phyloP scores from a whole-genome alignment of 2,113 vertebrate species.

The Brienomyrus longianalis region DNA sequence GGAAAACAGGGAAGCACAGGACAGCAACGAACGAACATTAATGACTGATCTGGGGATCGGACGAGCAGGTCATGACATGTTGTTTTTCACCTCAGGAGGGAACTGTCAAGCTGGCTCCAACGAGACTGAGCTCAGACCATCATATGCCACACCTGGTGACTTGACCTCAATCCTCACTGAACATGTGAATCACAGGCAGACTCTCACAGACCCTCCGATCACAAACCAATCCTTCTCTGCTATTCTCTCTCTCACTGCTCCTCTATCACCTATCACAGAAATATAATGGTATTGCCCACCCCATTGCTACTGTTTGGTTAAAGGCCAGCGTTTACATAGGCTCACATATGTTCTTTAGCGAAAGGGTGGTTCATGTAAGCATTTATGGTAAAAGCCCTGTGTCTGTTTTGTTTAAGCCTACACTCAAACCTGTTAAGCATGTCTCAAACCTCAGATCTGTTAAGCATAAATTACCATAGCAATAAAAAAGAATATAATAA shows the following conservation, averaged over 20 bases:
- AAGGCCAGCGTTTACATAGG: not conserved
- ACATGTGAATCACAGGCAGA: not conserved
- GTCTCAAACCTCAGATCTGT: no score
- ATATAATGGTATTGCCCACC: not conserved
- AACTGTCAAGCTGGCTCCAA: not conserved
- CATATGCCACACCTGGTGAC: not conserved
- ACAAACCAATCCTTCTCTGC: not conserved
- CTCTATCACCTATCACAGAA: not conserved
- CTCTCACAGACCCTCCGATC: not conserved
- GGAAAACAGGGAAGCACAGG: no score
- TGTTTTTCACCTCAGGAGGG: not conserved
- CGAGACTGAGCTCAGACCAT: not conserved
- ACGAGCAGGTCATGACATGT: not conserved
- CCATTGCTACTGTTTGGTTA: not conserved
- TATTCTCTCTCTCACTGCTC: not conserved
- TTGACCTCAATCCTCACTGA: not conserved
- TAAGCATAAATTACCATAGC: no score
- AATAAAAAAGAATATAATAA: no score
- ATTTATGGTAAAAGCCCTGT: not conserved
- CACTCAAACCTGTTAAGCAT: no score
- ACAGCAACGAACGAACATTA: no score
- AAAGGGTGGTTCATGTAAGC: not conserved
- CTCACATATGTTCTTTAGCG: not conserved
- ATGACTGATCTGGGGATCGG: no score
- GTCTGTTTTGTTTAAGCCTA: no score